phyloP scores from a whole-genome alignment of 2,888 invertebrate genomes.

The Drosophila austrosaltans region DNA sequence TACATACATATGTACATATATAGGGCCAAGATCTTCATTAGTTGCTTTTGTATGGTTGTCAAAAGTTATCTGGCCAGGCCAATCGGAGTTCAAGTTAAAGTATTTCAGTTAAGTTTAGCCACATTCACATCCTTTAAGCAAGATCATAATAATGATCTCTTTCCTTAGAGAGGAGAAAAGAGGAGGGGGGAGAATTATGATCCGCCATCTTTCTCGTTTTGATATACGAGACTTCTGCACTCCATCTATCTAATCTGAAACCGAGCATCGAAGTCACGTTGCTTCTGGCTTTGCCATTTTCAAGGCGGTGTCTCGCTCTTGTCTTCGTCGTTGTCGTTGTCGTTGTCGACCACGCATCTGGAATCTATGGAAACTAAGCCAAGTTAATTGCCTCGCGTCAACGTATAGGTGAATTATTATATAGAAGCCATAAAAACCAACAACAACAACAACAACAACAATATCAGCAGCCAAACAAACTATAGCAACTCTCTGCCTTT shows the following conservation, averaged over 20 bases:
- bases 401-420: slow-evolving; percentile 78
- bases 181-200: slow-evolving; percentile 50
- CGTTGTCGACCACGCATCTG: slow-evolving; percentile 56
- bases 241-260: slow-evolving; percentile 67
- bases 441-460: slow-evolving; percentile 15
- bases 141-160: background rate
- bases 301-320: slow-evolving; percentile 43
- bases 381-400: slow-evolving; percentile 72
- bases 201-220: slow-evolving; percentile 45
- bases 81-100: slow-evolving; percentile 48
- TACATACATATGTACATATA: background rate
- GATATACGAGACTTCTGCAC: slow-evolving; percentile 47
- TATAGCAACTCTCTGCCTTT: slow-evolving; percentile 56
- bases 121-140: slow-evolving; percentile 54
- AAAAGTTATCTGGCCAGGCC: slow-evolving; percentile 32
- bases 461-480: slow-evolving; percentile 62
- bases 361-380: slow-evolving; percentile 64
- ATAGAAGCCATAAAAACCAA: slow-evolving; percentile 65
- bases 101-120: background rate
- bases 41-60: slow-evolving; percentile 29
- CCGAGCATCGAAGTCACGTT: slow-evolving; percentile 80
- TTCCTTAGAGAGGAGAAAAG: background rate
- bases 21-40: slow-evolving; percentile 64
- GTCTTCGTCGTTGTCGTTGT: slow-evolving; percentile 9
- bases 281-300: slow-evolving; percentile 33